Base-by-base conservation (phyloP, 1,140 invertebrate species). In the Melipona quadrifasciata region DNA sequence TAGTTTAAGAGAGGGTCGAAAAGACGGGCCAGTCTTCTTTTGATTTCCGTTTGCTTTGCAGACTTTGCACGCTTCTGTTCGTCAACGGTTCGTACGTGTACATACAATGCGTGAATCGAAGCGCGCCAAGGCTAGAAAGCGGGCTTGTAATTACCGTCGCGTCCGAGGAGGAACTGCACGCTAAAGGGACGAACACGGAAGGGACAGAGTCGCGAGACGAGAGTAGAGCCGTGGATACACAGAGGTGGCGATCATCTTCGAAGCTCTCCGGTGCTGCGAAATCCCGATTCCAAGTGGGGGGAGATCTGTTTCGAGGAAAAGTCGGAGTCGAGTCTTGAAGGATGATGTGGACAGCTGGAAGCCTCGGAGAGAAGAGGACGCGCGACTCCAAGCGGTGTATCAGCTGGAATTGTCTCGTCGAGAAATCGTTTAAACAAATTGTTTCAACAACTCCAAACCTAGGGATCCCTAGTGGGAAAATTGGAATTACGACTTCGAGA, bases 11-110 rank as follows among this genome's bases (percentile, higher is more conserved):
- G 64, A 89, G 65, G 58, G 76, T 79, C 87, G 74, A 89, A 75
- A 68, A 77, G 78, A 89, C 80, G 87, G 88, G 88, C 87, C 88
- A 89, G 87, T 88, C 72, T 85, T 83, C 79, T 81, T 85, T 86
- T 84, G 24, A 68, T 51, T 72, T 83, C 21, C 39, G 39, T 86
- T 67, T 53, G 73, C 17, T n/a, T 82, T 34, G 75, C 82, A 85
- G 78, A 85, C 86, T 88, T 86, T 88, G 80, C 65, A 86, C 76
- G 75, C 71, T 61, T 67, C 76, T 79, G 8, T 31, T 67, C 39
- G 16, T 27, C 14, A 51, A 51, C 39, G 39, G 39, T 65, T 27
- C 65, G 64, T 12, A 51, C 31, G 58, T 31, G 17, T 16, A 76
- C 57, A 14, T 34, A 16, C 2, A 68, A 57, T 57, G 55, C 17